A percentile compares a stretch with the other conserved stretches of the same genome.
Evolutionary conservation across 2,797 vertebrate genomes (phyloP).

Genomic region (Dallia pectoralis): DNA sequence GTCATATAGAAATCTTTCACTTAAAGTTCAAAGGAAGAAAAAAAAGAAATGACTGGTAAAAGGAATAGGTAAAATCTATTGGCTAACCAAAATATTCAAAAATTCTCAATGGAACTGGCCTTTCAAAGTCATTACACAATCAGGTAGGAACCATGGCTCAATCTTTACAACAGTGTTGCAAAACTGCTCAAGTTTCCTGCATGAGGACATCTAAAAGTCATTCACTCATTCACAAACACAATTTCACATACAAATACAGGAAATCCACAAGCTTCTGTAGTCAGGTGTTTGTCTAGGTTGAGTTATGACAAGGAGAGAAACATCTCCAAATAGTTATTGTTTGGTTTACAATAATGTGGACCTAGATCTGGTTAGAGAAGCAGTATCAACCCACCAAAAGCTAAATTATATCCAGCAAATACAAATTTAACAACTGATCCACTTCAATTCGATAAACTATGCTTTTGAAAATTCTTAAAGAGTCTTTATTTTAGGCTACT

Average conservation of each 20-base stretch:
- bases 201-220: slow-evolving; percentile 9
- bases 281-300: too few relatives aligned
- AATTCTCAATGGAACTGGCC: slow-evolving; percentile 23
- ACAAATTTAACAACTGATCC: slow-evolving; percentile 23
- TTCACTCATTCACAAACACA: slow-evolving; percentile 26
- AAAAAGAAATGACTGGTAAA: slow-evolving; percentile 17
- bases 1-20: slow-evolving; percentile 29
- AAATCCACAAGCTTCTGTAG: slow-evolving; percentile 23
- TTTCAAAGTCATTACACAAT: slow-evolving; percentile 8
- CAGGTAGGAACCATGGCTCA: slow-evolving; percentile 5
- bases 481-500: slow-evolving; percentile 37
- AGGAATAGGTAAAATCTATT: slow-evolving; percentile 45
- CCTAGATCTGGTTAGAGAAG: neutral
- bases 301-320: too few relatives aligned
- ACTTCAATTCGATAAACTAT: slow-evolving; percentile 46
- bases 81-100: slow-evolving; percentile 41
- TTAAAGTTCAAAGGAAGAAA: slow-evolving; percentile 45
- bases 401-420: slow-evolving; percentile 37
- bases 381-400: slow-evolving; percentile 20
- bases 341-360: neutral
- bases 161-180: too few relatives aligned
- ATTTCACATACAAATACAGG: slow-evolving; percentile 42
- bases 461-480: slow-evolving; percentile 39
- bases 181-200: slow-evolving; percentile 9
- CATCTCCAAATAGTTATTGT: slow-evolving; percentile 23